Evolutionary conservation across 2,888 invertebrate species (phyloP), one percentile per base, ranked within the genome.

Genomic region (Oscheius myriophilus): DNA sequence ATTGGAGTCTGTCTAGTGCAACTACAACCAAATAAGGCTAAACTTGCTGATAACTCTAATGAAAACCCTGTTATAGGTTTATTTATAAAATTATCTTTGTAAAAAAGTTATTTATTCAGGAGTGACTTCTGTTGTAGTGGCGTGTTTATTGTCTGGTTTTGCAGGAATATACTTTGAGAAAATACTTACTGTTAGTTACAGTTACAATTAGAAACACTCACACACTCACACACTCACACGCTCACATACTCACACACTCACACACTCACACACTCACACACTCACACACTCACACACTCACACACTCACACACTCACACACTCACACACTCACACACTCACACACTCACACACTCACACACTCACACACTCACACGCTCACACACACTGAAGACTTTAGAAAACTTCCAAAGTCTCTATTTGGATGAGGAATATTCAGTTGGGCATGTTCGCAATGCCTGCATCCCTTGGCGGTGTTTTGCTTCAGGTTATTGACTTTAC

Each of bases 351-450:
- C n/a, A n/a, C n/a, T n/a, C n/a, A n/a, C n/a, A n/a, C n/a, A n/a
- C n/a, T n/a, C n/a, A n/a, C n/a, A n/a, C n/a, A n/a, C n/a, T n/a
- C n/a, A n/a, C n/a, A n/a, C n/a, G n/a, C n/a, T n/a, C n/a, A n/a
- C n/a, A n/a, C n/a, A n/a, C n/a, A 97, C 97, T 33, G 33, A 33
- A 33, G 4, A 33, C 33, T 33, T 33, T 33, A 33, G 78, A 88
- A 83, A 18, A 72, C 81, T 11, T 80, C 86, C 1, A 93, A 94
- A 78, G 92, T 95, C 76, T 89, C 90, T 1, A 87, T 91, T 1
- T 99, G 98, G 97, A 93, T 98, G 92, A 90, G 98, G 82, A 98
- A 99, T 88, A 93, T 99, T 0, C 97, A 99, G 87, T 89, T 99
- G 64, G 94, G 95, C 84, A 90, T 95, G 61, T 90, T 96, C 45